Evolutionary conservation across 1,140 invertebrate genomes (phyloP), one percentile per base, ranked within the genome.

Genomic region (Cydia strobilella): DNA sequence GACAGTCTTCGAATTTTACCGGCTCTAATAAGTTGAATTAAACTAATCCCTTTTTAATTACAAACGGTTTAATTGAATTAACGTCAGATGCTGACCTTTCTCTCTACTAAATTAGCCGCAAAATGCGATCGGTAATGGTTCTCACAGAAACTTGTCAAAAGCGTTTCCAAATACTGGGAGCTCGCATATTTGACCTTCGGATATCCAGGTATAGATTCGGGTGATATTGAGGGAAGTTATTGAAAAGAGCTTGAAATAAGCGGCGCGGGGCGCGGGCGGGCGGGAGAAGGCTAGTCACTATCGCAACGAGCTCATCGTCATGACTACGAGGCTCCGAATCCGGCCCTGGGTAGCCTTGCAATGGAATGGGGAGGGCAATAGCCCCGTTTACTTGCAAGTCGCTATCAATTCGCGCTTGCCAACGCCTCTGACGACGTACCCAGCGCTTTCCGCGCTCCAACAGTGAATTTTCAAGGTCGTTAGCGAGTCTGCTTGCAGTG

Each of bases 271-370:
- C 74, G 71, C 65, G 79, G 73, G 75, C 75, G 74, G 79, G 80
- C 76, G 65, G 72, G 63, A n/a, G 31, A 72, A 73, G 75, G 79
- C 74, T 71, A 77, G 84, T 90, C 83, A 82, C 90, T 90, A 90
- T 90, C 89, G 90, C 88, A 85, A 91, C 89, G 86, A 76, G 54
- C 77, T 65, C 85, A 90, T 92, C 80, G 82, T 84, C 90, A 92
- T 91, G 89, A 76, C 83, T 90, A 91, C 90, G 77, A 74, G 73
- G 76, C 76, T 75, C 79, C 82, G 82, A 90, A 82, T 92, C 77
- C 90, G 90, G 87, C 87, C 89, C 90, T 90, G 89, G 86, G 88
- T 86, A 86, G 90, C 90, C 90, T 92, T 92, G 90, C 90, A 92
- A 86, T 90, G 89, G 90, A 84, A 85, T 90, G 90, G 88, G 90